phyloP scores from a whole-genome alignment of 2,888 invertebrate species.

The Tachina fera region DNA sequence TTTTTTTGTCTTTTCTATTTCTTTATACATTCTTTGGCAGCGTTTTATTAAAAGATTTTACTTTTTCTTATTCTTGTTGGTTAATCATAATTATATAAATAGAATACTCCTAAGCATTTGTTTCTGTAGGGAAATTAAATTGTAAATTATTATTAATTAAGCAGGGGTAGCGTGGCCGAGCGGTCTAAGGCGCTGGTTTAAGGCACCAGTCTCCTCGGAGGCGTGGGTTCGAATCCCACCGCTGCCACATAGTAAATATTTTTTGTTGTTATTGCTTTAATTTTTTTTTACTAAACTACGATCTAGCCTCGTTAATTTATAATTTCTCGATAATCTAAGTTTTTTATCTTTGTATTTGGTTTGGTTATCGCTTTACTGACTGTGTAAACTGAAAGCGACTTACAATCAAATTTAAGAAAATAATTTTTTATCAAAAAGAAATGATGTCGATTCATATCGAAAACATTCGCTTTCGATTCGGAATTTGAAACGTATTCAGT shows the following conservation, averaged over 20 bases:
- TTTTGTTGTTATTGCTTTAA: not conserved
- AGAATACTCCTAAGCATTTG: not conserved
- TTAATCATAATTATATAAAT: not conserved
- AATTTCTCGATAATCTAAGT: too few species aligned
- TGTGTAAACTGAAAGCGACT: too few species aligned
- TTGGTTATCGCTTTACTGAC: too few species aligned
- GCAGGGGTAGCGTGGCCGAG: slow-evolving; percentile 82
- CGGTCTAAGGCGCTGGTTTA: slow-evolving; percentile 83
- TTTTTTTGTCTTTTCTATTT: not conserved
- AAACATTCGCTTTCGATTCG: too few species aligned
- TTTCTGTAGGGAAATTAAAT: not conserved
- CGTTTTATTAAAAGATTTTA: not conserved
- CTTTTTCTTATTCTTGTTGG: not conserved
- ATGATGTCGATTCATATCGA: too few species aligned
- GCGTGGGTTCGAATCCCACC: slow-evolving; percentile 83
- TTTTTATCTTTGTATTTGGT: too few species aligned
- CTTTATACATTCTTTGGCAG: not conserved
- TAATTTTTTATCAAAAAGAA: too few species aligned
- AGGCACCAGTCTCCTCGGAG: slow-evolving; percentile 81
- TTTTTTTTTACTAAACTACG: too few species aligned
- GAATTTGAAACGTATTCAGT: too few species aligned
- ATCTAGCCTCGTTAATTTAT: too few species aligned
- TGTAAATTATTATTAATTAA: not conserved
- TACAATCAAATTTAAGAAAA: too few species aligned
- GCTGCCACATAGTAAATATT: slow-evolving; percentile 76